These are phyloP conservation scores for Notothenia rossii DNA, from an alignment of 2,113 vertebrate species.

Conservation along the genomic window DNA sequence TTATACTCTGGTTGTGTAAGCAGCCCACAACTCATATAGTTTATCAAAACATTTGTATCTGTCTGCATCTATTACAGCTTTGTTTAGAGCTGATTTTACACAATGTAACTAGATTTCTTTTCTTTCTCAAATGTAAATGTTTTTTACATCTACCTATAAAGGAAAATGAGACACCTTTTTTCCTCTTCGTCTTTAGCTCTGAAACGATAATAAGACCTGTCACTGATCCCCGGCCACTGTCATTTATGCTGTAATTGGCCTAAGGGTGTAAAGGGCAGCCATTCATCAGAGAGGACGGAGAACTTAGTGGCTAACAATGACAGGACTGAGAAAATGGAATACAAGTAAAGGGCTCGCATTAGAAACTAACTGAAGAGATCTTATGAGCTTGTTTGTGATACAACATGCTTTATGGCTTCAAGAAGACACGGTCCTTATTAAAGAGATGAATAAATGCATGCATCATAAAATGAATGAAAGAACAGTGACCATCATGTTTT, in stretches of 20 bases:
- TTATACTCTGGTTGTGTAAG: constrained; percentile 21
- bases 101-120: constrained; percentile 8
- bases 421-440: not conserved
- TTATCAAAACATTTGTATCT: constrained; percentile 32
- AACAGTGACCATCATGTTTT: not conserved
- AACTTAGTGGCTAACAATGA: constrained; percentile 65
- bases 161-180: constrained; percentile 36
- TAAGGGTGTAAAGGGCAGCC: constrained; percentile 75
- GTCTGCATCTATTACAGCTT: constrained; percentile 2
- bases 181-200: constrained; percentile 45
- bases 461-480: not conserved
- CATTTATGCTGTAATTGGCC: constrained; percentile 83
- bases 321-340: constrained; percentile 49
- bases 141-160: not conserved
- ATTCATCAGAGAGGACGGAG: constrained; percentile 64
- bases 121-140: not conserved
- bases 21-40: constrained; percentile 15
- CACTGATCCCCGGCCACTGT: constrained; percentile 69
- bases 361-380: constrained; percentile 19
- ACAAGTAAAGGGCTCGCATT: not conserved
- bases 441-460: no score
- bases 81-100: constrained; percentile 35
- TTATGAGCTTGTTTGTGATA: constrained; percentile 23
- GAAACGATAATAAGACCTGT: constrained; percentile 75
- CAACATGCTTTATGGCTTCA: constrained; percentile 16